These are phyloP conservation scores for Drosophila pullipes DNA, from an alignment of 2,888 invertebrate genomes.

Conservation along the genomic window DNA sequence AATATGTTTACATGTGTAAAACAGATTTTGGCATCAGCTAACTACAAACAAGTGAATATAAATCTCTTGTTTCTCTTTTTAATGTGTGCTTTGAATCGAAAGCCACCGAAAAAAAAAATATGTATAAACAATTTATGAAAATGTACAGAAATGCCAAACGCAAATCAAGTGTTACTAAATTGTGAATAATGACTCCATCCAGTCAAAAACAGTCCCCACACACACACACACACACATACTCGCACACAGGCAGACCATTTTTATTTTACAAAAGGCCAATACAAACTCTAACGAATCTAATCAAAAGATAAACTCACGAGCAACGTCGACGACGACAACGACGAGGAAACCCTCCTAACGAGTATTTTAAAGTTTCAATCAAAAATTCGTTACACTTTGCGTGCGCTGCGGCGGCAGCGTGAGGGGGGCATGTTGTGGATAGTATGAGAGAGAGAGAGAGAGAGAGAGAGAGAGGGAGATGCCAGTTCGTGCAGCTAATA, in stretches of 20 bases:
- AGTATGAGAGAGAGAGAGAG: constrained; percentile 1
- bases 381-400: constrained; percentile 81
- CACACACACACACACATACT: constrained; percentile 19
- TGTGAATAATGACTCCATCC: constrained; percentile 79
- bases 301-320: constrained; percentile 80
- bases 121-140: constrained; percentile 68
- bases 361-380: constrained; percentile 80
- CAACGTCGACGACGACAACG: constrained; percentile 45
- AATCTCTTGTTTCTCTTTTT: constrained; percentile 6
- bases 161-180: constrained; percentile 82
- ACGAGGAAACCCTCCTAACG: constrained; percentile 73
- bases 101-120: constrained; percentile 1
- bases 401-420: constrained; percentile 26
- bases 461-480: constrained; percentile 14
- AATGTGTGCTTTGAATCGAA: constrained; percentile 16
- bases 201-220: constrained; percentile 20
- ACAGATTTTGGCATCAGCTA: constrained; percentile 28
- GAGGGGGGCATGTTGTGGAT: not conserved
- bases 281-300: constrained; percentile 79
- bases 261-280: constrained; percentile 67
- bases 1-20: constrained; percentile 3
- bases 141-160: constrained; percentile 71
- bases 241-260: constrained; percentile 55
- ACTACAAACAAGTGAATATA: constrained; percentile 11
- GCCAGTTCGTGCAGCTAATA: constrained; percentile 78